A percentile compares a stretch with the other conserved stretches of the same genome.
Conservation (phyloP, 1,140 invertebrate genomes). For the Venustaconcha ellipsiformis region DNA sequence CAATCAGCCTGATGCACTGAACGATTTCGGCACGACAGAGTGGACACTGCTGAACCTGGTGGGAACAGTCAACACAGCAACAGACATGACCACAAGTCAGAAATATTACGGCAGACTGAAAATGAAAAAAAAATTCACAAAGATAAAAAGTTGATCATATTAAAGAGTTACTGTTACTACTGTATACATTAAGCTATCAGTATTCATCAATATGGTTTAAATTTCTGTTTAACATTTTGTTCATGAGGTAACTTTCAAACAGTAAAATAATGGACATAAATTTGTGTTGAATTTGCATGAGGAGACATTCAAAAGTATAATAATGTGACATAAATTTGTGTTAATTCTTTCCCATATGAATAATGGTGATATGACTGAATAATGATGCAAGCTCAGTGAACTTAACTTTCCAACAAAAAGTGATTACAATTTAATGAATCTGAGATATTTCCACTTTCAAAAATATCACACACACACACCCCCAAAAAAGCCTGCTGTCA, state of each 20-base stretch:
- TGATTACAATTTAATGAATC: no score
- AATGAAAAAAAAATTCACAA: conserved; percentile 52
- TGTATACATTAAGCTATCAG: background rate
- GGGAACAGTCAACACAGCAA: conserved; percentile 78
- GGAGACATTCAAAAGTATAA: background rate
- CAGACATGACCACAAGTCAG: conserved; percentile 89
- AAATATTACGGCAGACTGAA: conserved; percentile 82
- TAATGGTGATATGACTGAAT: no score
- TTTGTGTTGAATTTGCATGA: background rate
- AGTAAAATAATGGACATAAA: background rate
- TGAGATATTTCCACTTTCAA: no score
- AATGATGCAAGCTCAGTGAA: no score
- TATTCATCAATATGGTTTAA: background rate
- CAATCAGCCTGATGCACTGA: conserved; percentile 50
- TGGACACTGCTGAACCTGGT: conserved; percentile 75
- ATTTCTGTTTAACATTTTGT: background rate
- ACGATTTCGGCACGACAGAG: conserved; percentile 81
- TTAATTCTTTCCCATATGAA: no score
- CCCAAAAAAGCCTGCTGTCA: no score
- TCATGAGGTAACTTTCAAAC: background rate
- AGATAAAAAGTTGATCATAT: background rate
- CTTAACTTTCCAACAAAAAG: no score
- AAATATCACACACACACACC: no score
- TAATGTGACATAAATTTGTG: no score
- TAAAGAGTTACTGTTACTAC: background rate